Conservation (phyloP, 1,140 invertebrate genomes). For the Cotesia vestalis region DNA sequence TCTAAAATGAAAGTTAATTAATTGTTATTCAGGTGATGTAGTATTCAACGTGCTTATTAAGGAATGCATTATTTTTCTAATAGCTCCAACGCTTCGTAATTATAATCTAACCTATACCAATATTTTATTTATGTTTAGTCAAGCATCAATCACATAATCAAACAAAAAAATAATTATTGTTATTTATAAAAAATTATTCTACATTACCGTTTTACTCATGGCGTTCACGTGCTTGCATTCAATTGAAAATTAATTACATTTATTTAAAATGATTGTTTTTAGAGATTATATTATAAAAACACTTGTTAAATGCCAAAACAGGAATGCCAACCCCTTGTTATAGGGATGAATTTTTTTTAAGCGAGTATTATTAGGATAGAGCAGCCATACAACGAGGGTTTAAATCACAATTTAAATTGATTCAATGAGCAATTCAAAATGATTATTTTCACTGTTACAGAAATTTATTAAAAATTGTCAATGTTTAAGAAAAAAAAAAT, state of each 20-base stretch:
- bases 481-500: too few relatives aligned
- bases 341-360: background rate
- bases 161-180: conserved; percentile 4
- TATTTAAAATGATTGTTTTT: background rate
- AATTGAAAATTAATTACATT: background rate
- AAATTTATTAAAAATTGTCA: too few relatives aligned
- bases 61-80: background rate
- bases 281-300: background rate
- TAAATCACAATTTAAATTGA: too few relatives aligned
- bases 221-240: background rate
- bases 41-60: too few relatives aligned
- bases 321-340: background rate
- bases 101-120: too few relatives aligned
- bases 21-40: conserved; percentile 32
- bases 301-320: background rate
- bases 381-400: background rate
- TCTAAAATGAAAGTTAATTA: conserved; percentile 39
- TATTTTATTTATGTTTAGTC: too few relatives aligned
- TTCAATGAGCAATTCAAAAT: too few relatives aligned
- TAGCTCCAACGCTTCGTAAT: too few relatives aligned
- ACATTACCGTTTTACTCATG: conserved; percentile 9
- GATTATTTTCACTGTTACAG: too few relatives aligned
- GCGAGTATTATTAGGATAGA: background rate
- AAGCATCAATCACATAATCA: background rate
- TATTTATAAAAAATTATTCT: background rate